These are phyloP conservation scores for Macropodus opercularis DNA, from an alignment of 2,797 vertebrate genomes.

Conservation along the genomic window DNA sequence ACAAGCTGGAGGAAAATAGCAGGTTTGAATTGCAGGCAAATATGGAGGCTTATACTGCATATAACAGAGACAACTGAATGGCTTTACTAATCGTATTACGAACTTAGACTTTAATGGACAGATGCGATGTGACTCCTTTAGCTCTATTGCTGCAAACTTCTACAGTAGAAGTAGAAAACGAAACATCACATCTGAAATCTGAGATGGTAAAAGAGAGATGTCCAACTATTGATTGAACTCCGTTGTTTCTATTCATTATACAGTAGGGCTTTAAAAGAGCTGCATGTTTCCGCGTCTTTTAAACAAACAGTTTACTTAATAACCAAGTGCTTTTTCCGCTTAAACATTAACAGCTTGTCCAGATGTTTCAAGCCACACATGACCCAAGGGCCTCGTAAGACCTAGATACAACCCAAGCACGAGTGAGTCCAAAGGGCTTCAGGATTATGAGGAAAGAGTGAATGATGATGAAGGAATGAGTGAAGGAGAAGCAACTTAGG, in stretches of 20 bases:
- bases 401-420: conserved; percentile 22
- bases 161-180: neutral
- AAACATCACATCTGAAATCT: too few relatives aligned
- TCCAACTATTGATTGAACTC: neutral
- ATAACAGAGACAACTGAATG: neutral
- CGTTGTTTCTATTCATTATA: neutral
- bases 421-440: neutral
- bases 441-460: conserved; percentile 23
- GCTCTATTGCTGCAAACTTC: too few relatives aligned
- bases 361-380: conserved; percentile 19
- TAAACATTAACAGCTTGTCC: too few relatives aligned
- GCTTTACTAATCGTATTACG: neutral
- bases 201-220: neutral
- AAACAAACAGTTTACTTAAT: too few relatives aligned
- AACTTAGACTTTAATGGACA: neutral
- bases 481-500: conserved; percentile 38
- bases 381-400: conserved; percentile 29
- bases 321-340: too few relatives aligned
- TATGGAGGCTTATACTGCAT: neutral
- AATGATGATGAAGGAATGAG: conserved; percentile 34
- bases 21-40: neutral
- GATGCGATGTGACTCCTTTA: neutral
- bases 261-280: too few relatives aligned
- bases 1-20: neutral
- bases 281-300: too few relatives aligned